These are phyloP conservation scores for Netelia melanura DNA, from an alignment of 2,888 invertebrate species.

Conservation along the genomic window DNA sequence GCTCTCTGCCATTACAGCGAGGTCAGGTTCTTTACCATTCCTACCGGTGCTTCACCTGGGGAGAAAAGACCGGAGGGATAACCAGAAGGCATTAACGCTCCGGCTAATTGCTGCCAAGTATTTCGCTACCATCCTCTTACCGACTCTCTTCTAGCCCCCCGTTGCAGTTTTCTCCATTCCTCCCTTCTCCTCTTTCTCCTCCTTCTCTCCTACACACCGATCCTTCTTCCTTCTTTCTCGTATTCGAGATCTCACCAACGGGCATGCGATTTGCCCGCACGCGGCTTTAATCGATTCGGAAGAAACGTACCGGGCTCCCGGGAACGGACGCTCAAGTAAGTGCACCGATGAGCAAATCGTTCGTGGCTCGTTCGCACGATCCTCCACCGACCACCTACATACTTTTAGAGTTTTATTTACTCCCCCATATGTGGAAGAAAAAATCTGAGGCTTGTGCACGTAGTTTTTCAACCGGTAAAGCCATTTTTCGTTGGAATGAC, in stretches of 20 bases:
- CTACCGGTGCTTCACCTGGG: conserved; percentile 10
- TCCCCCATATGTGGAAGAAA: neutral
- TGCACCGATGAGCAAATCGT: conserved; percentile 41
- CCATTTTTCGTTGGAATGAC: no score
- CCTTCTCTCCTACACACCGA: conserved; percentile 6
- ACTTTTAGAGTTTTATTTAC: neutral
- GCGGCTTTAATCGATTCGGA: conserved; percentile 78
- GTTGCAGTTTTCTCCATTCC: conserved; percentile 60
- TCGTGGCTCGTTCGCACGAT: conserved; percentile 56
- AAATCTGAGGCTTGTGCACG: neutral
- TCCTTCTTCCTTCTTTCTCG: conserved; percentile 25
- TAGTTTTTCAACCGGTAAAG: neutral
- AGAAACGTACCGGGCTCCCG: conserved; percentile 72
- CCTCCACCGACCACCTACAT: conserved; percentile 37
- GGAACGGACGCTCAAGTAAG: conserved; percentile 50
- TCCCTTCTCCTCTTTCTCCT: neutral
- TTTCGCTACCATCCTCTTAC: conserved; percentile 74
- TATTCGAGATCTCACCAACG: conserved; percentile 32
- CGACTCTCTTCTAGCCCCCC: conserved; percentile 11
- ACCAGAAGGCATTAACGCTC: conserved; percentile 80
- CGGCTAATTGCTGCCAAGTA: conserved; percentile 80
- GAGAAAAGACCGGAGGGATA: conserved; percentile 65
- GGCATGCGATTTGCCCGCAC: conserved; percentile 45
- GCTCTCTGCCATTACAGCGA: conserved; percentile 73
- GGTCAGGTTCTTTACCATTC: conserved; percentile 75